phyloP scores from a whole-genome alignment of 1,140 invertebrate genomes.

The Potamilus streckersoni region DNA sequence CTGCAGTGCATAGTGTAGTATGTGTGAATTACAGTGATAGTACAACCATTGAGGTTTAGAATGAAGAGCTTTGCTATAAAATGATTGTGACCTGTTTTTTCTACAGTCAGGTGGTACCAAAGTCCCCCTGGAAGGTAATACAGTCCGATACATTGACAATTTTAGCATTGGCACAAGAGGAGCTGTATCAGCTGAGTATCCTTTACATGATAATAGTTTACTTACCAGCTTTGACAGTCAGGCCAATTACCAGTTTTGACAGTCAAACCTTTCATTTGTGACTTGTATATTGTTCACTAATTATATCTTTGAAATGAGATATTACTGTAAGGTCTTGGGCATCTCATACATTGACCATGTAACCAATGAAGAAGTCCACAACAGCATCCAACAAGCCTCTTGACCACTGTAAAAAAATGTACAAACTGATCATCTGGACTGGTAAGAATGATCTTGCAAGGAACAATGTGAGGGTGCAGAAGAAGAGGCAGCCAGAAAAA shows the following conservation, averaged over 20 bases:
- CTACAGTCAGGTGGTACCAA: slow-evolving; percentile 90
- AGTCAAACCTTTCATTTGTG: neutral
- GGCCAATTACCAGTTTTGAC: neutral
- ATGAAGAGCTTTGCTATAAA: neutral
- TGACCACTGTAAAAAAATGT: too few relatives aligned
- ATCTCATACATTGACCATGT: too few relatives aligned
- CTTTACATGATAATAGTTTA: slow-evolving; percentile 21
- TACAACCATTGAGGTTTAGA: too few relatives aligned
- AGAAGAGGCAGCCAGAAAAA: too few relatives aligned
- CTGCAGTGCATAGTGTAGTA: neutral
- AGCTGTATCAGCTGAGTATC: slow-evolving; percentile 90
- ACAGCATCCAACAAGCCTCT: too few relatives aligned
- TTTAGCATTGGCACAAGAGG: slow-evolving; percentile 97
- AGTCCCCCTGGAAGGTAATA: slow-evolving; percentile 95
- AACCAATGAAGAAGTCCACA: too few relatives aligned
- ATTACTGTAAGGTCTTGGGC: neutral
- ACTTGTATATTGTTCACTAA: neutral
- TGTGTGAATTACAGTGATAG: neutral
- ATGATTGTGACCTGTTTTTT: slow-evolving; percentile 2
- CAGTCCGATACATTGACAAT: slow-evolving; percentile 97
- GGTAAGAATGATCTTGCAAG: too few relatives aligned
- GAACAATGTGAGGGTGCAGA: too few relatives aligned
- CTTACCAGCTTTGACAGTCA: neutral
- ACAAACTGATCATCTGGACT: too few relatives aligned
- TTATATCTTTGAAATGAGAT: neutral